Evolutionary conservation across 2,113 vertebrate species (phyloP), one percentile per base, ranked within the genome.

Genomic region (Otolemur garnettii): DNA sequence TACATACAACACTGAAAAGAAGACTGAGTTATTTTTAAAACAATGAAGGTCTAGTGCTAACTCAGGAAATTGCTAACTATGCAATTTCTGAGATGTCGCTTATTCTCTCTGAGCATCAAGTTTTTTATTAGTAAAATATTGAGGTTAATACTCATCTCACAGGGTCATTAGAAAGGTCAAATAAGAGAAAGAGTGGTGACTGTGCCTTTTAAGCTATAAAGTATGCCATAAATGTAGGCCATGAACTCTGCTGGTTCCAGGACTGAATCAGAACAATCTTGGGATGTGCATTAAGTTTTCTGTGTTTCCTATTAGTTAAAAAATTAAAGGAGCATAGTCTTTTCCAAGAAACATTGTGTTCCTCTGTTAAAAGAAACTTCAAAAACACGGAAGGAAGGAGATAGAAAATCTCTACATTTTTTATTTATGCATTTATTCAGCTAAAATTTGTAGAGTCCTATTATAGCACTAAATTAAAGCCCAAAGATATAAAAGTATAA

Each of bases 371-470:
- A 94, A 59, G 13, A 64, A 94, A 64, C 84, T 55, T 71, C 72
- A 91, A 30, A 94, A 91, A 59, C 30, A 83, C 6, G 53, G 42
- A 53, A 59, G 6, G 7, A 84, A 59, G 6, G 7, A 84, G 17
- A 30, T 75, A 90, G 53, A 19, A 94, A 71, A 91, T 53, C 53
- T 90, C 0, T 62, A 72, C 53, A 60, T 30, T 66, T 95, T 92
- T 91, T 77, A 92, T 69, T 74, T 82, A 81, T 12, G 5, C 4
- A 42, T 77, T 87, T n/a, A 55, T 78, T 84, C 83, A 90, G 68
- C 7, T 77, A 77, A 53, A 3, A 85, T 59, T 81, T 91, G 62
- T 71, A 66, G 75, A 96, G 42, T 38, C 13, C 42, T 21, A 68
- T 19, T 80, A 7, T 6, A 50, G 24, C 9, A 62, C 45, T 35